Base-by-base conservation (phyloP, 2,888 invertebrate species). In the Apamea sordens region DNA sequence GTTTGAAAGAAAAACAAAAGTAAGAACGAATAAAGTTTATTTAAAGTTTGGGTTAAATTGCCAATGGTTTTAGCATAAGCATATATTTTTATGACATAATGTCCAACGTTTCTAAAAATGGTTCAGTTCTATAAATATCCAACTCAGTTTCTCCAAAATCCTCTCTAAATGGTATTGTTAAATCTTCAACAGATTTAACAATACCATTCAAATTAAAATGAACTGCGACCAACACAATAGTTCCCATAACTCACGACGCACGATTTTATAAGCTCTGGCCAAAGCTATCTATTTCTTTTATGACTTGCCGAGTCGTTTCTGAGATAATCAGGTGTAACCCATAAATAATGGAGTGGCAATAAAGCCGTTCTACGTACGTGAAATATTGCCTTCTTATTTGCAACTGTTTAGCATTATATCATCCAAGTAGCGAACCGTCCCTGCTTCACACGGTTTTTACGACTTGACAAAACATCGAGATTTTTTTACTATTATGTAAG, bases 321-420 rank as follows among this genome's bases (percentile, higher is more conserved):
- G 71, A 89, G 84, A 89, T 88, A 88, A 89, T 89, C 88, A 88
- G 88, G 80, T 88, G 80, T 84, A 81, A 84, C 79, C 76, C 73
- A 88, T 88, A 89, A 89, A 88, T 88, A 86, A 88, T 81, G 71
- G 64, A 86, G 72, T 79, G 70, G 88, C 79, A 89, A 88, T 88
- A 88, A 88, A 88, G 76, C 65, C 63, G 77, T 79, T 79, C 68
- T 53, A 72, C 73, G 67, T 70, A 79, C 80, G 68, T 84, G 64
- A 89, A 83, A 82, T 86, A 88, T 80, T 18, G 73, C 79, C 65
- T 72, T 81, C 80, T 84, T 86, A 89, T 89, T 89, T 88, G 81
- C 75, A 79, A 84, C 76, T 85, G 73, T 84, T 85, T 87, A 81
- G 70, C 77, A 83, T 83, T 80, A 81, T 86, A 73, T 79, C 75